phyloP scores from a whole-genome alignment of 2,888 invertebrate species.

The Taenaris catops region DNA sequence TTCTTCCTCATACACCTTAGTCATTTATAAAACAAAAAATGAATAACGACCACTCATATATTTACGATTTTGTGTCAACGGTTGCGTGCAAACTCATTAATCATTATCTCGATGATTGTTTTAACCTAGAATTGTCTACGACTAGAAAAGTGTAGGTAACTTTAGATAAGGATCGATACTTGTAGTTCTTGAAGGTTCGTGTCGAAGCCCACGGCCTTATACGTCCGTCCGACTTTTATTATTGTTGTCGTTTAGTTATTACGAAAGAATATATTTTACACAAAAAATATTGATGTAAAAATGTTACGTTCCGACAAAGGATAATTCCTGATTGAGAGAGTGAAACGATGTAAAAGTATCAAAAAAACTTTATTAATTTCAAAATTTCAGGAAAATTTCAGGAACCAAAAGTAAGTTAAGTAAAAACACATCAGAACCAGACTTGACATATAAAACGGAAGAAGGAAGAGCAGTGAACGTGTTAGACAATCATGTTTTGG shows the following conservation, averaged over 20 bases:
- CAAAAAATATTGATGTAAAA: too few relatives aligned
- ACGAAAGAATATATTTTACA: too few relatives aligned
- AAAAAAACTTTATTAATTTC: too few relatives aligned
- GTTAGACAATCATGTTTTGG: neutral
- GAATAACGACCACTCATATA: slow-evolving; percentile 7
- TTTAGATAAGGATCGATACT: slow-evolving; percentile 11
- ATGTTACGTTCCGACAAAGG: too few relatives aligned
- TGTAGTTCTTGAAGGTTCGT: slow-evolving; percentile 6
- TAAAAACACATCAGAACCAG: slow-evolving; percentile 2
- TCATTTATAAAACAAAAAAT: slow-evolving; percentile 11
- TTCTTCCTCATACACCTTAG: slow-evolving; percentile 7
- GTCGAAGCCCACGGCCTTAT: neutral
- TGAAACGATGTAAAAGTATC: too few relatives aligned
- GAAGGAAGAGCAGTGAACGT: neutral
- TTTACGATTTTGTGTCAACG: slow-evolving; percentile 9
- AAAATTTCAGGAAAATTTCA: slow-evolving; percentile 5
- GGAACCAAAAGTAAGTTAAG: slow-evolving; percentile 4
- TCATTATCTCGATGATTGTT: slow-evolving; percentile 18
- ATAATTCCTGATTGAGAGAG: too few relatives aligned
- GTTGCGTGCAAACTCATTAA: slow-evolving; percentile 17
- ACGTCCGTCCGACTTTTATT: neutral
- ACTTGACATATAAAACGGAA: slow-evolving; percentile 2
- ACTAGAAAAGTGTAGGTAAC: slow-evolving; percentile 13
- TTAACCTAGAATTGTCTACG: slow-evolving; percentile 20
- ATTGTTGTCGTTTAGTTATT: too few relatives aligned